phyloP scores from a whole-genome alignment of 2,888 invertebrate genomes.

The Leucozona laternaria region DNA sequence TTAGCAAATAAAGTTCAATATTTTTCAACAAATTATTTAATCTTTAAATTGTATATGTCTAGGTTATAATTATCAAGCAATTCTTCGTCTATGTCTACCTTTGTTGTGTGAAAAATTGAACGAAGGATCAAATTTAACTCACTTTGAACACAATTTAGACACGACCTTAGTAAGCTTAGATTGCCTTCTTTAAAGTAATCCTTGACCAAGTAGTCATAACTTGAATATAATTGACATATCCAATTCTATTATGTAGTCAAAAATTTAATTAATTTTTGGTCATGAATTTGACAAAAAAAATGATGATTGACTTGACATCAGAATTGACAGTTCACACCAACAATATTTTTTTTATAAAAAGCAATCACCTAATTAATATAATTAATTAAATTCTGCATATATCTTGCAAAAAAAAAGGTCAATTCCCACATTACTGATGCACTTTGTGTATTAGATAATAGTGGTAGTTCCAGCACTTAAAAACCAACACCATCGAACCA shows the following conservation, averaged over 20 bases:
- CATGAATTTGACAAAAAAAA: neutral
- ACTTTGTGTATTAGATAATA: constrained; percentile 34
- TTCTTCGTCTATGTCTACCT: too few relatives aligned
- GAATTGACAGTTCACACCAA: neutral
- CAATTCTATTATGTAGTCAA: neutral
- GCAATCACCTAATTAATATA: neutral
- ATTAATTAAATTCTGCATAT: constrained; percentile 3
- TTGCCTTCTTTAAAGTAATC: neutral
- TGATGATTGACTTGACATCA: neutral
- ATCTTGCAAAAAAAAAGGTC: constrained; percentile 16
- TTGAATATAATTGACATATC: neutral
- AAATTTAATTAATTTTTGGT: neutral
- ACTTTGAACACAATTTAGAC: neutral
- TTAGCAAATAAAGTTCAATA: too few relatives aligned
- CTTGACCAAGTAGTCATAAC: neutral
- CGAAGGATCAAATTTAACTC: too few relatives aligned
- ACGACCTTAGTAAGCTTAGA: neutral
- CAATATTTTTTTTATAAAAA: neutral
- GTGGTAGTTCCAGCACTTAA: neutral
- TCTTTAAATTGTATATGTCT: too few relatives aligned
- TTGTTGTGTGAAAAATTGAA: too few relatives aligned
- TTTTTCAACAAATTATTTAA: too few relatives aligned
- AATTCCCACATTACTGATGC: constrained; percentile 31
- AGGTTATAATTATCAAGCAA: too few relatives aligned
- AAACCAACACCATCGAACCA: neutral